Evolutionary conservation across 1,140 invertebrate species (phyloP).

Genomic region (Druon quercuslanigerum): DNA sequence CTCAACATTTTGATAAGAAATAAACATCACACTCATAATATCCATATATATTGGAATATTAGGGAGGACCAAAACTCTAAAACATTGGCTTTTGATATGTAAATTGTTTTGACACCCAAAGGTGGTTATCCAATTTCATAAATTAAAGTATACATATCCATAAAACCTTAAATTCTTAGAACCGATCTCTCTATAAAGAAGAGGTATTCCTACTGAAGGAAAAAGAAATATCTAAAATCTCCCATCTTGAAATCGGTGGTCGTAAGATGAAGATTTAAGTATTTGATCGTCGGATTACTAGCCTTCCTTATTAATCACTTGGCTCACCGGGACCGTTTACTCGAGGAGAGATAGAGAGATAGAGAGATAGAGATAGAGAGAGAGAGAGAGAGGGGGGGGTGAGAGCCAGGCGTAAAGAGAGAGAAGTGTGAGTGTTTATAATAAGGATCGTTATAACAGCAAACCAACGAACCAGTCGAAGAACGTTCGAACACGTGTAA

Average conservation of each 20-base stretch:
- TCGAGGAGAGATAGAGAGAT: conserved; percentile 11
- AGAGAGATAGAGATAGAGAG: background rate
- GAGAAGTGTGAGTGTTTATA: conserved; percentile 17
- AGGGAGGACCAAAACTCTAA: background rate
- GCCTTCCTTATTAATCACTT: conserved; percentile 21
- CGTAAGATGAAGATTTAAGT: conserved; percentile 21
- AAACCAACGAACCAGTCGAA: conserved; percentile 18
- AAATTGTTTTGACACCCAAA: conserved; percentile 29
- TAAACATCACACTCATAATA: conserved; percentile 8
- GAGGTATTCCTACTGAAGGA: conserved; percentile 4
- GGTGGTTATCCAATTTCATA: conserved; percentile 30
- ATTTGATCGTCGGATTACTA: background rate
- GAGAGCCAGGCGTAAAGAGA: background rate
- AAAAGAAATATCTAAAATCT: conserved; percentile 12
- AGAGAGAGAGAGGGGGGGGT: too few species aligned
- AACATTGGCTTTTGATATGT: conserved; percentile 28
- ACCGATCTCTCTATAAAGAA: conserved; percentile 2
- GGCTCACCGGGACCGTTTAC: background rate
- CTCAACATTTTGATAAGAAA: background rate
- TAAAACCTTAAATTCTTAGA: conserved; percentile 12
- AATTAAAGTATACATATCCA: conserved; percentile 24
- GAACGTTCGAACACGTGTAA: conserved; percentile 27
- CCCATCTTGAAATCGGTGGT: conserved; percentile 5
- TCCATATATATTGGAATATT: background rate
- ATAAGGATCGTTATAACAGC: conserved; percentile 31